phyloP scores from a whole-genome alignment of 2,113 vertebrate species.

The Larimichthys crocea region DNA sequence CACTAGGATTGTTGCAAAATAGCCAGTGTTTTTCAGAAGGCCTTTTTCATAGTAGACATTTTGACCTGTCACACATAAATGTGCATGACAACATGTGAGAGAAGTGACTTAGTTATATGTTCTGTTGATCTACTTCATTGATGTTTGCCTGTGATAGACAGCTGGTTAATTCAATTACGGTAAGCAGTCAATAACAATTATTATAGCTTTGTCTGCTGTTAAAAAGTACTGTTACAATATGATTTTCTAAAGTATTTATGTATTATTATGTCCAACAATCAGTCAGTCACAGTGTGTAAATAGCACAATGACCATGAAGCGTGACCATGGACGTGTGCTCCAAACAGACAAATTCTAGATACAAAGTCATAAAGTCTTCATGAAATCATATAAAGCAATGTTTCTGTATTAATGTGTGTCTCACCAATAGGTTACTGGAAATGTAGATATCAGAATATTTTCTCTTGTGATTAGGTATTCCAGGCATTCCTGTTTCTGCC shows the following conservation, averaged over 20 bases:
- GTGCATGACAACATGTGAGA: too few relatives aligned
- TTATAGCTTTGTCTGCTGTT: neutral
- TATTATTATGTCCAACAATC: neutral
- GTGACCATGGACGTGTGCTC: neutral
- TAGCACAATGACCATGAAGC: neutral
- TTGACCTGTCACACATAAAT: neutral
- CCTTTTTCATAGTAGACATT: neutral
- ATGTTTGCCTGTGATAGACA: too few relatives aligned
- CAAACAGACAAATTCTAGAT: neutral
- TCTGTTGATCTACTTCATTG: too few relatives aligned
- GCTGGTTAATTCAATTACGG: neutral
- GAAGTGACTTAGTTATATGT: too few relatives aligned
- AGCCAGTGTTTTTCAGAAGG: neutral
- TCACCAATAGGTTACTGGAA: neutral
- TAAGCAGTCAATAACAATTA: neutral
- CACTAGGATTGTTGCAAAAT: neutral
- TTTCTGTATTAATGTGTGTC: neutral
- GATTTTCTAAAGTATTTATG: too few relatives aligned
- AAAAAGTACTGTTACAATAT: neutral
- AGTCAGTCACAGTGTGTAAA: neutral
- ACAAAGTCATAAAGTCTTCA: neutral
- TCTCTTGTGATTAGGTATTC: neutral
- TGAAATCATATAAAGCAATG: neutral
- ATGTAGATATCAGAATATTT: neutral
- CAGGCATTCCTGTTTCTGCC: neutral